phyloP scores from a whole-genome alignment of 1,140 invertebrate genomes.

The Lepidurus arcticus region DNA sequence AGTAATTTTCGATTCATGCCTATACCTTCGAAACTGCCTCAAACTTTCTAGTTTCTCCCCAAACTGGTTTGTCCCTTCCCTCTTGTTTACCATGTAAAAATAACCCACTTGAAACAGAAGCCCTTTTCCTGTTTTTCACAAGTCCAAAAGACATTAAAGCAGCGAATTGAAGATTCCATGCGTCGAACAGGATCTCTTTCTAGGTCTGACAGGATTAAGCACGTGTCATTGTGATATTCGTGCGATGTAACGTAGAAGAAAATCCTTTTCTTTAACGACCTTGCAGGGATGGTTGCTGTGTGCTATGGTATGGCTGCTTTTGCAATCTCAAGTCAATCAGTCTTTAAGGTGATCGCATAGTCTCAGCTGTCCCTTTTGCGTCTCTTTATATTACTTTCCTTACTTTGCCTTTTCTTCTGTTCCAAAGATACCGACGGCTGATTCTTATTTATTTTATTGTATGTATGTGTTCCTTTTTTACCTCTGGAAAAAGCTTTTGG shows the following conservation, averaged over 20 bases:
- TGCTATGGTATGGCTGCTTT: neutral
- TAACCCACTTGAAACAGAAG: neutral
- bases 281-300: neutral
- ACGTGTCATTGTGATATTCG: conserved; percentile 13
- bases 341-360: neutral
- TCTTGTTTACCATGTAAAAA: neutral
- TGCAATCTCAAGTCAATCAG: neutral
- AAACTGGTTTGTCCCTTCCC: neutral
- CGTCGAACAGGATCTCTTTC: neutral
- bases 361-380: neutral
- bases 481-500: neutral
- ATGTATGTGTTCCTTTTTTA: neutral
- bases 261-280: conserved; percentile 5
- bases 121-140: neutral
- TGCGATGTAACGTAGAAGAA: neutral
- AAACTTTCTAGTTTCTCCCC: conserved; percentile 5
- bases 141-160: neutral
- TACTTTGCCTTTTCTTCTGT: neutral
- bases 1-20: neutral
- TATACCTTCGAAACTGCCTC: neutral
- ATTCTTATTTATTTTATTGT: too few relatives aligned
- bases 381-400: neutral
- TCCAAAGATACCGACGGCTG: too few relatives aligned
- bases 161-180: neutral
- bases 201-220: conserved; percentile 10